phyloP scores from a whole-genome alignment of 1,140 invertebrate species.

The Apis cerana region DNA sequence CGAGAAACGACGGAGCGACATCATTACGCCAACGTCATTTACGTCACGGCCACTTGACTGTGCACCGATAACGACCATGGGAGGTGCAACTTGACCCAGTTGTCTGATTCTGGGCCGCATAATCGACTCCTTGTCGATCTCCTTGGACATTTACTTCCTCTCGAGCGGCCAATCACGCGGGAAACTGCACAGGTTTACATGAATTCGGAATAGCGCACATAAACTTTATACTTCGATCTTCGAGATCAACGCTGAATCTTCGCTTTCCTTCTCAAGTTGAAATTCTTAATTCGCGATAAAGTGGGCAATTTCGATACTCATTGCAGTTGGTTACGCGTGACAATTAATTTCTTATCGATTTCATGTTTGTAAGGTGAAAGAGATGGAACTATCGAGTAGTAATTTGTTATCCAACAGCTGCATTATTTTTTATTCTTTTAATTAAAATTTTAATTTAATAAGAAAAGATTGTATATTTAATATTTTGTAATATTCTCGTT shows the following conservation, averaged over 20 bases:
- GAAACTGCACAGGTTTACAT: conserved; percentile 22
- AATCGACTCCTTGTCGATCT: conserved; percentile 32
- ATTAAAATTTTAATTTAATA: no score
- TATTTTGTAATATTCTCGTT: no score
- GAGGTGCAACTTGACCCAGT: conserved; percentile 55
- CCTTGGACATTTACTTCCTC: conserved; percentile 38
- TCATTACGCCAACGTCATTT: conserved; percentile 37
- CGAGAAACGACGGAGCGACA: conserved; percentile 1
- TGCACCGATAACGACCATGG: conserved; percentile 37
- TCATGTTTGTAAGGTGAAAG: no score
- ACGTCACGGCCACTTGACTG: conserved; percentile 27
- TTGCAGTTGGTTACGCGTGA: no score
- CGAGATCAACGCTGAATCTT: neutral
- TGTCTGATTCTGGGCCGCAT: conserved; percentile 48
- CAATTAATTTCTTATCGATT: no score
- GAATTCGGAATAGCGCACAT: neutral
- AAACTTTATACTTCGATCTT: conserved; percentile 14
- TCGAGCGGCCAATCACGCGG: conserved; percentile 20
- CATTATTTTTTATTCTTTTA: no score
- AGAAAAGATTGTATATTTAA: no score
- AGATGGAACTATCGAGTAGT: no score
- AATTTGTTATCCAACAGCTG: no score
- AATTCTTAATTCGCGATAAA: no score
- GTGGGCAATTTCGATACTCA: no score
- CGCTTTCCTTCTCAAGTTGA: neutral